Base-by-base conservation (phyloP, 2,888 invertebrate species). In the Cryptocephalus moraei region DNA sequence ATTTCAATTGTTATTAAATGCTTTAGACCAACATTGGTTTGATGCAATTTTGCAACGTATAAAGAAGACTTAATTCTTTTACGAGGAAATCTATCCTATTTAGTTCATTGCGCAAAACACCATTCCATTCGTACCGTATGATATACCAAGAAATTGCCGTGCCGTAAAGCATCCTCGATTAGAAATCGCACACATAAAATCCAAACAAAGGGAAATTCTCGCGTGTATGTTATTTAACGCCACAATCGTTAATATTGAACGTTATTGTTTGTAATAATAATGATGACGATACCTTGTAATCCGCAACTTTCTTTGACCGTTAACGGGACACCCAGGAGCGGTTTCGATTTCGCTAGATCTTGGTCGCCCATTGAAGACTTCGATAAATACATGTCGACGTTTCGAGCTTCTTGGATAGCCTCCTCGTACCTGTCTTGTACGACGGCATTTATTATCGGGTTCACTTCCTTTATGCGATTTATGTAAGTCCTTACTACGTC, bases 271-370 rank as follows among this genome's bases (percentile, higher is more conserved):
- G 13, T 32, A 13, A 13, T 33, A 32, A 48, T 22, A 22, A 22
- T 22, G 22, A 48, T 22, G 6, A 22, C 6, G 22, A 14, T 60
- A 85, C 90, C 89, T 72, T 77, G 77, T 1, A 90, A 72, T 1
- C 77, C 77, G 58, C 90, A 84, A 56, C 84, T 82, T 66, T 90
- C 89, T 64, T 91, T 91, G 1, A 86, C 80, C 2, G 89, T 87
- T 40, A 89, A 75, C 0, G 91, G 91, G 12, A 91, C 78, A 0
- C 91, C 91, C 1, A 91, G 71, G 45, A 91, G 70, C 0, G 91
- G 91, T 52, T 77, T 63, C 75, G 12, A 75, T 71, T 57, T 57
- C 44, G 58, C 49, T 33, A 61, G 41, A 48, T 64, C 62, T 40
- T 57, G 50, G 31, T 54, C 45, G 22, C 42, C 55, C n/a, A 59